Percentiles rank a stretch among this genome's conserved stretches.
These are phyloP conservation scores for Yponomeuta malinellus DNA, from an alignment of 2,888 invertebrate species.

Conservation along the genomic window DNA sequence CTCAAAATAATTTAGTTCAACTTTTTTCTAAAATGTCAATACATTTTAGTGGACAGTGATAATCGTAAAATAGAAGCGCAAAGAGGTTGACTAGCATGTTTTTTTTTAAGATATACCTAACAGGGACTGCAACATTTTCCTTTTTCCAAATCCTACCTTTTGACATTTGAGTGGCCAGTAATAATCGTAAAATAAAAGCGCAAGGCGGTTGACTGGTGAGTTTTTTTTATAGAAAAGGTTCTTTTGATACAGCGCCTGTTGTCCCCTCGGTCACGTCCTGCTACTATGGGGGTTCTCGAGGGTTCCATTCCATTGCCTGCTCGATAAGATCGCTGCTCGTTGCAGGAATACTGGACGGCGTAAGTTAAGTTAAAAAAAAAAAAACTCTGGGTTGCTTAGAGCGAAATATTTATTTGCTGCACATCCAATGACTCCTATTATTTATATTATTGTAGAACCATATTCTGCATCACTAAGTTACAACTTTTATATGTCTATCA, in stretches of 20 bases:
- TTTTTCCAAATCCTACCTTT: neutral
- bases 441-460: too few relatives aligned
- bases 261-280: neutral
- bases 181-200: neutral
- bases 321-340: neutral
- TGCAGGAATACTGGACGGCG: neutral
- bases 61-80: too few relatives aligned
- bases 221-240: neutral
- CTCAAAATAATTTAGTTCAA: too few relatives aligned
- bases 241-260: neutral
- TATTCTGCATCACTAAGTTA: too few relatives aligned
- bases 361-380: neutral
- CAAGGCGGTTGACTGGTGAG: neutral
- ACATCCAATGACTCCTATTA: too few relatives aligned
- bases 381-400: neutral
- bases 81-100: too few relatives aligned
- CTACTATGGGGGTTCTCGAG: neutral
- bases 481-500: too few relatives aligned
- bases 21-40: too few relatives aligned
- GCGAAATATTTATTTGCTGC: neutral
- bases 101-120: too few relatives aligned
- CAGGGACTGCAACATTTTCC: neutral
- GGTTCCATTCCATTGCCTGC: conserved; percentile 1
- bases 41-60: too few relatives aligned
- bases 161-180: neutral